Conservation (phyloP, 92 coral and sea anemone species). For the Plumapathes pennacea region DNA sequence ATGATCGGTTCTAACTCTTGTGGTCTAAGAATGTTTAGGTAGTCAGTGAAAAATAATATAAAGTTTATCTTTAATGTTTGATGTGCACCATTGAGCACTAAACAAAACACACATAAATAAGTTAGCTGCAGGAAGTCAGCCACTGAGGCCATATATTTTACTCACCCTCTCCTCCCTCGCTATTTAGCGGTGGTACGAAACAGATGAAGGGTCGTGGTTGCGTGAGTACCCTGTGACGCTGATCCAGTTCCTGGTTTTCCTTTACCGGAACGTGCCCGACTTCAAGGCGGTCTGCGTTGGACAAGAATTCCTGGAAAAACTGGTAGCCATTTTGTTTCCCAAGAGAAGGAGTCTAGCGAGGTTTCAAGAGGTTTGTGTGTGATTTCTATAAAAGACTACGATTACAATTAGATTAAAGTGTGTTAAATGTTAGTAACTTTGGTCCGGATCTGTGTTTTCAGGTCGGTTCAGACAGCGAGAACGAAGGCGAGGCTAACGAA, state of each 20-base stretch:
- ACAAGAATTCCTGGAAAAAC: slow-evolving; percentile 87
- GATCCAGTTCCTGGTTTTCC: slow-evolving; percentile 78
- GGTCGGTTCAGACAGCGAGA: slow-evolving; percentile 56
- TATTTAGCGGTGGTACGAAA: slow-evolving; percentile 69
- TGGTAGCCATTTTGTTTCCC: slow-evolving; percentile 87
- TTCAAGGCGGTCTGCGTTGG: slow-evolving; percentile 77
- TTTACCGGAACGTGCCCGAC: slow-evolving; percentile 80
- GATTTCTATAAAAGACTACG: too few relatives aligned
- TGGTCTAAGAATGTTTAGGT: too few relatives aligned
- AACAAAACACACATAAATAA: too few relatives aligned
- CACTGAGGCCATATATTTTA: too few relatives aligned
- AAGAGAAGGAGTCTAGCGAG: slow-evolving; percentile 52
- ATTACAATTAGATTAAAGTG: too few relatives aligned
- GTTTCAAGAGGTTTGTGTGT: slow-evolving; percentile 72
- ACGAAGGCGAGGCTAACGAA: slow-evolving; percentile 38
- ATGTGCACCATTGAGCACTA: too few relatives aligned
- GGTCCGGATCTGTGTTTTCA: neutral
- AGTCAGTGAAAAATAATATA: neutral
- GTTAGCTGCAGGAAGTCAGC: too few relatives aligned
- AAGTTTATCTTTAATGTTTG: neutral
- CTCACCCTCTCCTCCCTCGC: neutral
- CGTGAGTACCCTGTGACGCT: slow-evolving; percentile 86
- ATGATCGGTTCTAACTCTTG: too few relatives aligned
- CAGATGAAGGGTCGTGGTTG: slow-evolving; percentile 79
- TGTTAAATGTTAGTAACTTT: too few relatives aligned